These are phyloP conservation scores for Amblyjoppa proteus DNA, from an alignment of 2,888 invertebrate species.

Conservation along the genomic window DNA sequence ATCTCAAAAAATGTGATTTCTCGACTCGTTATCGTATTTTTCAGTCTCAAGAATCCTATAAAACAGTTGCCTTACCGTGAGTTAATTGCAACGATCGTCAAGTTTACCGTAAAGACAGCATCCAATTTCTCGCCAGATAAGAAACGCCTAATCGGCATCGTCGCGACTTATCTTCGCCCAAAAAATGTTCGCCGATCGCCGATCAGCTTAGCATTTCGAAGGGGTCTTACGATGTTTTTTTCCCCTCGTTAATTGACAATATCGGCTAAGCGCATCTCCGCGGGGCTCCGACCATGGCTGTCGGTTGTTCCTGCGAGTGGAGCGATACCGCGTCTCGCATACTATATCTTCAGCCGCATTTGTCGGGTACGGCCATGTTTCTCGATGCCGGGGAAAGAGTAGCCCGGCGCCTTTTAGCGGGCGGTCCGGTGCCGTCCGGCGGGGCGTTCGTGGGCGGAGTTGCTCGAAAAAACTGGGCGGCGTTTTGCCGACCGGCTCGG, in stretches of 20 bases:
- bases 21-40: too few relatives aligned
- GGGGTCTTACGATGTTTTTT: background rate
- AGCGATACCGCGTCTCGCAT: constrained; percentile 63
- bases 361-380: constrained; percentile 73
- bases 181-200: too few relatives aligned
- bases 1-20: too few relatives aligned
- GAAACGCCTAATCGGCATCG: too few relatives aligned
- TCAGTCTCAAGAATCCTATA: too few relatives aligned
- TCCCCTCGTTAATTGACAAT: background rate
- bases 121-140: background rate
- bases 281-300: background rate
- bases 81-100: too few relatives aligned
- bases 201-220: too few relatives aligned
- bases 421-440: background rate
- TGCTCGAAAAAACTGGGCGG: background rate
- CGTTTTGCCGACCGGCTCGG: too few relatives aligned
- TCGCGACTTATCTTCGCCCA: too few relatives aligned
- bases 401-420: background rate
- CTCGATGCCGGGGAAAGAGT: constrained; percentile 48
- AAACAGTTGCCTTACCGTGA: too few relatives aligned
- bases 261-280: constrained; percentile 15
- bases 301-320: constrained; percentile 15
- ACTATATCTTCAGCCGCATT: constrained; percentile 72
- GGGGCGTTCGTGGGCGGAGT: constrained; percentile 2
- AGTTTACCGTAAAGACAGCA: background rate